Percentiles rank a stretch among this genome's conserved stretches.
Conservation (phyloP, 2,797 vertebrate genomes). For the Scomberomorus guttatus region DNA sequence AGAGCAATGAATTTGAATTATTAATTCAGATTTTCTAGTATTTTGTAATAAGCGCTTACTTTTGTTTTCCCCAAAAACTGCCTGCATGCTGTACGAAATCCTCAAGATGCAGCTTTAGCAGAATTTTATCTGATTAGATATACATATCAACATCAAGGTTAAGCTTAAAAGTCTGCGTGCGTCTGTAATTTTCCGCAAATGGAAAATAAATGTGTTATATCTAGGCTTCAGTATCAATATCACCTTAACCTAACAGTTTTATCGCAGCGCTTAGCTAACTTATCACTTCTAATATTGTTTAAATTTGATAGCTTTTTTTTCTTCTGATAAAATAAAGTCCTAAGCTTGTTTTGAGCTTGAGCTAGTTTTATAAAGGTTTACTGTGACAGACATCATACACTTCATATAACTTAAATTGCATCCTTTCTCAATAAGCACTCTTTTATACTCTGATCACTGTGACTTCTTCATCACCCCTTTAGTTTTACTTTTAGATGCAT, state of each 20-base stretch:
- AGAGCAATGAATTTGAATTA: neutral
- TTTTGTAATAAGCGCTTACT: slow-evolving; percentile 1
- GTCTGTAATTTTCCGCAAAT: slow-evolving; percentile 40
- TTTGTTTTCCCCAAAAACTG: neutral
- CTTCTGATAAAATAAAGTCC: neutral
- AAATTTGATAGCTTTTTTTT: neutral
- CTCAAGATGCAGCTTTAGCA: slow-evolving; percentile 1
- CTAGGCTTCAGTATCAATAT: slow-evolving; percentile 40
- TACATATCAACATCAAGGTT: slow-evolving; percentile 56
- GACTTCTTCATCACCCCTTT: slow-evolving; percentile 32
- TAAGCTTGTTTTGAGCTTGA: neutral
- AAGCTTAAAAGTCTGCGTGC: slow-evolving; percentile 18
- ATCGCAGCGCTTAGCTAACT: slow-evolving; percentile 4
- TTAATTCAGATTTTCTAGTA: neutral
- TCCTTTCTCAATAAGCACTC: neutral
- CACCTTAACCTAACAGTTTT: slow-evolving; percentile 25
- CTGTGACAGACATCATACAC: neutral
- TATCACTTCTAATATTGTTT: slow-evolving; percentile 45
- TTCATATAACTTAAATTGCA: neutral
- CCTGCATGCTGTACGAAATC: slow-evolving; percentile 7
- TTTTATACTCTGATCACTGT: slow-evolving; percentile 2
- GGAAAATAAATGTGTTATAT: slow-evolving; percentile 37
- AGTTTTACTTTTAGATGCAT: slow-evolving; percentile 46
- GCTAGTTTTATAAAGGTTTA: neutral
- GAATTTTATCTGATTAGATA: slow-evolving; percentile 13